These are phyloP conservation scores for Rhaphigaster nebulosa DNA, from an alignment of 2,888 invertebrate genomes.

Conservation along the genomic window DNA sequence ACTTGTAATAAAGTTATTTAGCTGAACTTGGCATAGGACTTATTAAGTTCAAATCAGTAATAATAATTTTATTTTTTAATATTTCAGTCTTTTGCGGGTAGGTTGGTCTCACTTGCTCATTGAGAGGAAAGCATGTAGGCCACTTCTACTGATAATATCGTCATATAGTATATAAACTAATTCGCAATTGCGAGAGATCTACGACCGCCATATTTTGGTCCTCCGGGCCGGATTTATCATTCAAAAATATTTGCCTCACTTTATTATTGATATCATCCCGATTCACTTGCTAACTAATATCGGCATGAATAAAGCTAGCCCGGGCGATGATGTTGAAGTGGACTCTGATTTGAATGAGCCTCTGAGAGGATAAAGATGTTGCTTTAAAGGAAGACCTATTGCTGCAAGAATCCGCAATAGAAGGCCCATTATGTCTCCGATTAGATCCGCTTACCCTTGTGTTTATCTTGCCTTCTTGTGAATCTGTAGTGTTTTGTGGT, in stretches of 20 bases:
- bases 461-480: not conserved
- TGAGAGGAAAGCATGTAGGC: too few species aligned
- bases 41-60: not conserved
- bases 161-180: too few species aligned
- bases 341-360: not conserved
- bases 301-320: not conserved
- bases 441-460: not conserved
- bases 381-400: too few species aligned
- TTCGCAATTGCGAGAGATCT: too few species aligned
- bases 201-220: not conserved
- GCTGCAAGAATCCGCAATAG: not conserved
- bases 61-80: too few species aligned
- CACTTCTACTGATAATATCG: too few species aligned
- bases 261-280: not conserved
- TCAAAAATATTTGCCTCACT: not conserved
- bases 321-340: not conserved
- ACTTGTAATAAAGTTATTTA: slow-evolving; percentile 13
- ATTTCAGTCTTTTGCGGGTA: too few species aligned
- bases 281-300: not conserved
- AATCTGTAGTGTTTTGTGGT: not conserved
- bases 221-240: not conserved
- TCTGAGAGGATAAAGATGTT: not conserved
- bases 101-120: too few species aligned
- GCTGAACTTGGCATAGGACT: not conserved
- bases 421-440: slow-evolving; percentile 9